A percentile compares a stretch with the other conserved stretches of the same genome.
Evolutionary conservation across 92 coral and sea anemone species (phyloP).

Genomic region (Heliopora coerulea): DNA sequence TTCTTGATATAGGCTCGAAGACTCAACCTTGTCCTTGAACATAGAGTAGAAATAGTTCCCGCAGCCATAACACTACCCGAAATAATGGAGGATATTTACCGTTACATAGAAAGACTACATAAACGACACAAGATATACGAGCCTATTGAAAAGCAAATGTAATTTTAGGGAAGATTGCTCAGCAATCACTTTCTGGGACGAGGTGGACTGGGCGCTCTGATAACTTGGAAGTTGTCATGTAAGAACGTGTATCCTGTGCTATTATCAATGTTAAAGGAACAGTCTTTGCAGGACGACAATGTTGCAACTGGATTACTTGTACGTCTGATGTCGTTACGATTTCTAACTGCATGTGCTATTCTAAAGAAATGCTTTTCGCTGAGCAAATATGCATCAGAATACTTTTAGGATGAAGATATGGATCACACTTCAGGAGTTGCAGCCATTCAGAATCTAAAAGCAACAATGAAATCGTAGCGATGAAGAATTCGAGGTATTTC

Average conservation of each 20-base stretch:
- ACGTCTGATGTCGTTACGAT: conserved; percentile 1
- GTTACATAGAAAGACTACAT: conserved; percentile 26
- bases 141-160: conserved; percentile 12
- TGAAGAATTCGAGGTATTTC: neutral
- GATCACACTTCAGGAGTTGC: conserved; percentile 17
- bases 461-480: conserved; percentile 16
- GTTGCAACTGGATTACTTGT: conserved; percentile 29
- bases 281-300: conserved; percentile 9
- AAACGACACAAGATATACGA: conserved; percentile 19
- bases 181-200: conserved; percentile 34
- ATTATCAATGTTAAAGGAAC: conserved; percentile 9
- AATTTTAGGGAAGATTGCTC: conserved; percentile 15
- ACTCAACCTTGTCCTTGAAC: conserved; percentile 36
- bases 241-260: conserved; percentile 13
- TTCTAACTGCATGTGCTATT: neutral
- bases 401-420: conserved; percentile 26
- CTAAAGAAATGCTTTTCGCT: conserved; percentile 26
- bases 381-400: conserved; percentile 22
- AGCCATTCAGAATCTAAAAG: conserved; percentile 11
- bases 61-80: conserved; percentile 11
- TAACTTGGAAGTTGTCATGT: conserved; percentile 29
- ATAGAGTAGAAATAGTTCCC: conserved; percentile 36
- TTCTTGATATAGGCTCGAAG: conserved; percentile 23
- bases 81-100: conserved; percentile 11
- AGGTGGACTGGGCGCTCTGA: conserved; percentile 32